Evolutionary conservation across 2,888 invertebrate genomes (phyloP).

Genomic region (Rhamphomyia laevipes): DNA sequence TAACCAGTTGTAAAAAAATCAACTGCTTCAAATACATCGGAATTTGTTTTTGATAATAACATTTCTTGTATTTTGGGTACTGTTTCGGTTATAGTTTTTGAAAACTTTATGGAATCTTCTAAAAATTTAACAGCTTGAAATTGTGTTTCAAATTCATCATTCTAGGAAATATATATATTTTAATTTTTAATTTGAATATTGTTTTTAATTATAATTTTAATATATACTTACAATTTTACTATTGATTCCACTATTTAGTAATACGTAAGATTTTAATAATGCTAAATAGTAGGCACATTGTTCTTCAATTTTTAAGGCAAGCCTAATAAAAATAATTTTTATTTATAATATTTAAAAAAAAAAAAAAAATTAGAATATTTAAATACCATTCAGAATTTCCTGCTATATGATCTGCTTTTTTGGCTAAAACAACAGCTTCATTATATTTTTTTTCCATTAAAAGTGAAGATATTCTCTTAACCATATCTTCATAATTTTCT

Average conservation of each 20-base stretch:
- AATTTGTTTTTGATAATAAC: conserved; percentile 56
- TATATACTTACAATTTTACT: conserved; percentile 26
- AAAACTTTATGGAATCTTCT: conserved; percentile 48
- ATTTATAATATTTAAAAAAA: not conserved
- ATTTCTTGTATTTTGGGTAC: conserved; percentile 58
- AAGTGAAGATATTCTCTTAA: conserved; percentile 25
- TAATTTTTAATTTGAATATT: not conserved
- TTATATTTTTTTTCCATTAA: conserved; percentile 29
- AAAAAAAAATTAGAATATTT: not conserved
- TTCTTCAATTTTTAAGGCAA: conserved; percentile 26
- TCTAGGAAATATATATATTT: conserved; percentile 18
- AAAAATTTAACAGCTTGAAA: conserved; percentile 59
- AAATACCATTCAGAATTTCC: conserved; percentile 28
- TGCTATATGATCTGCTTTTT: conserved; percentile 29
- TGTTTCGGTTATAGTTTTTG: conserved; percentile 28
- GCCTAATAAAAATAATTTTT: conserved; percentile 11
- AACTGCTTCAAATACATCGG: conserved; percentile 80
- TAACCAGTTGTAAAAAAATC: conserved; percentile 75
- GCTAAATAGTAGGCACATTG: conserved; percentile 30
- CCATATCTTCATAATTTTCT: conserved; percentile 29
- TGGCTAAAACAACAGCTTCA: conserved; percentile 28
- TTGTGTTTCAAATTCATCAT: conserved; percentile 46
- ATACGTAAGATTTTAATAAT: conserved; percentile 30
- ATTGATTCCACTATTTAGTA: conserved; percentile 28
- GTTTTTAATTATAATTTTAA: not conserved